Percentiles rank a stretch among this genome's conserved stretches.
These are phyloP conservation scores for Halocaridina rubra DNA, from an alignment of 2,888 invertebrate species.

Conservation along the genomic window DNA sequence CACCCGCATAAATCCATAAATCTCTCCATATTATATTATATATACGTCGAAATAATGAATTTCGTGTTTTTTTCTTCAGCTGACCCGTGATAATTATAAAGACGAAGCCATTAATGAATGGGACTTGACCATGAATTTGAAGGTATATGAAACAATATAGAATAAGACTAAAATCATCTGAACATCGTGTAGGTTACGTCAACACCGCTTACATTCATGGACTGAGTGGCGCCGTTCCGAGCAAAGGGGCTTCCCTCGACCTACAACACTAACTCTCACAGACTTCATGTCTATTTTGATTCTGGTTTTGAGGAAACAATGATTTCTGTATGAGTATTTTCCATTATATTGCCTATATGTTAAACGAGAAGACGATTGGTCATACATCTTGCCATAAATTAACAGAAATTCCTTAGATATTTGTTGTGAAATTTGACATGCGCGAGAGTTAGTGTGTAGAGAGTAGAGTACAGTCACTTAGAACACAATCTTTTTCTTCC, in stretches of 20 bases:
- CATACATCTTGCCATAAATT: too few relatives aligned
- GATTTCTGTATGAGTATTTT: too few relatives aligned
- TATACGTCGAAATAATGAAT: too few relatives aligned
- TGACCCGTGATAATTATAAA: too few relatives aligned
- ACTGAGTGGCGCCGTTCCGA: conserved; percentile 38
- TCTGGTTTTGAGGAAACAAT: not conserved
- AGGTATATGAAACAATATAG: conserved; percentile 23
- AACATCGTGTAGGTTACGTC: conserved; percentile 40
- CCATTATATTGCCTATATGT: too few relatives aligned
- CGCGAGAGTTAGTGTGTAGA: conserved; percentile 33
- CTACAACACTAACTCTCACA: conserved; percentile 3
- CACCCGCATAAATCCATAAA: not conserved
- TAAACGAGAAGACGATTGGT: too few relatives aligned
- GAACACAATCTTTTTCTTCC: too few relatives aligned
- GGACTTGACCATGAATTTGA: not conserved
- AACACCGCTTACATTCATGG: conserved; percentile 50
- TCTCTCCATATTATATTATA: too few relatives aligned
- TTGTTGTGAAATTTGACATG: conserved; percentile 22
- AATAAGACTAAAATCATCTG: not conserved
- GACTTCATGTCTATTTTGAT: not conserved
- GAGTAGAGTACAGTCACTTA: conserved; percentile 16
- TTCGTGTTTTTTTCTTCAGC: too few relatives aligned
- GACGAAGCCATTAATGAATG: not conserved
- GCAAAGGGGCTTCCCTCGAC: conserved; percentile 16
- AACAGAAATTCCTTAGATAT: too few relatives aligned